A percentile compares a stretch with the other conserved stretches of the same genome.
phyloP scores from a whole-genome alignment of 2,113 vertebrate genomes.

The Carassius gibelio region DNA sequence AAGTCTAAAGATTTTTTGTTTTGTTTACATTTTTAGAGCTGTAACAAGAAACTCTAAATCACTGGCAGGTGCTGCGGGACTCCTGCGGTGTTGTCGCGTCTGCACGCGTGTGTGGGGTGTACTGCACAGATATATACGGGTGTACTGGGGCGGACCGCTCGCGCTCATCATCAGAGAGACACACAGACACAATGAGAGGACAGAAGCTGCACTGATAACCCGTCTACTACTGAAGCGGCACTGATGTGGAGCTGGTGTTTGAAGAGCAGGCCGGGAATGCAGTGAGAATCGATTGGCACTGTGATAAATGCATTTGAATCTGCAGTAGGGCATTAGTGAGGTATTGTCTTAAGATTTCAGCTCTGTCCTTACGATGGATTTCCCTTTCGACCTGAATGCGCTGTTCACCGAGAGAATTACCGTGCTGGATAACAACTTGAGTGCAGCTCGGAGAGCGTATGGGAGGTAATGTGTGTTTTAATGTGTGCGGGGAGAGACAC shows the following conservation, averaged over 20 bases:
- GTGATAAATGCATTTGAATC: slow-evolving; percentile 14
- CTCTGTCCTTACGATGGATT: slow-evolving; percentile 66
- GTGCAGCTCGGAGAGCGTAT: slow-evolving; percentile 60
- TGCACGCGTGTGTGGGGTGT: slow-evolving; percentile 3
- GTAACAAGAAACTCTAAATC: not conserved
- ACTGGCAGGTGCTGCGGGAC: not conserved
- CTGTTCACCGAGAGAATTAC: slow-evolving; percentile 73
- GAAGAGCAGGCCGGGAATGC: not conserved
- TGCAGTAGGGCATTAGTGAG: slow-evolving; percentile 1
- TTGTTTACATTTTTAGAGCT: not conserved
- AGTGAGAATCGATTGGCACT: slow-evolving; percentile 20
- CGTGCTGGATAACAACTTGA: slow-evolving; percentile 72
- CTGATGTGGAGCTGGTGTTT: not conserved
- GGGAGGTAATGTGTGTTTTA: slow-evolving; percentile 65
- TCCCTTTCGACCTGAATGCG: slow-evolving; percentile 73
- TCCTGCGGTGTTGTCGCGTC: not conserved
- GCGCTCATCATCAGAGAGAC: not conserved
- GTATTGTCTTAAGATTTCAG: slow-evolving; percentile 30
- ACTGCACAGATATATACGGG: not conserved
- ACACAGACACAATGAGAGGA: slow-evolving; percentile 29
- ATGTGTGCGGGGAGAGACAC: not conserved
- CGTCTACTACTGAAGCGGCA: not conserved
- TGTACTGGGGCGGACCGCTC: not conserved
- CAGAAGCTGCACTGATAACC: slow-evolving; percentile 25
- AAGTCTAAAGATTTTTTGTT: not conserved